Conservation (phyloP, 92 coral and sea anemone genomes). For the Diadumene lineata region DNA sequence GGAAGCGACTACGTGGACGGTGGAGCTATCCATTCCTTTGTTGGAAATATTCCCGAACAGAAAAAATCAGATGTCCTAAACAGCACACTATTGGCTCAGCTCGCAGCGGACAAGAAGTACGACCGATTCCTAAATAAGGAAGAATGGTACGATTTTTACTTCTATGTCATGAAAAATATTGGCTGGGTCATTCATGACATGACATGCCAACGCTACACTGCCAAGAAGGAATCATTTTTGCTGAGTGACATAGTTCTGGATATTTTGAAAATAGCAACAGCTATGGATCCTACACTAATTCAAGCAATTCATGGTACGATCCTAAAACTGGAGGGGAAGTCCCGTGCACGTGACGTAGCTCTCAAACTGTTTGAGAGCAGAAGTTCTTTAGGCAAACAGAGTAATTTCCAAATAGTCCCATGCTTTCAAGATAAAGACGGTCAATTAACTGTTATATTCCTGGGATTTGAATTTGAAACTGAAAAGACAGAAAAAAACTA, state of each 20-base stretch:
- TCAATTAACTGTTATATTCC: slow-evolving; percentile 25
- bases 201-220: slow-evolving; percentile 14
- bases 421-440: slow-evolving; percentile 39
- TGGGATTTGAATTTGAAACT: slow-evolving; percentile 35
- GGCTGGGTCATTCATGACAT: slow-evolving; percentile 42
- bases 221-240: slow-evolving; percentile 1
- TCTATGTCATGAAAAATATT: slow-evolving; percentile 16
- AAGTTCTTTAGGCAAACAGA: slow-evolving; percentile 9
- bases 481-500: slow-evolving; percentile 1
- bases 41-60: slow-evolving; percentile 5
- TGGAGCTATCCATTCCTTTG: slow-evolving; percentile 33
- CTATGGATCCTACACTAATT: slow-evolving; percentile 21
- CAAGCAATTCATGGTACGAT: slow-evolving; percentile 20
- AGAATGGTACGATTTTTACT: slow-evolving; percentile 47
- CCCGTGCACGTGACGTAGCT: no score
- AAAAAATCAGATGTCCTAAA: slow-evolving; percentile 43
- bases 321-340: slow-evolving; percentile 4
- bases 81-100: slow-evolving; percentile 51
- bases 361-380: slow-evolving; percentile 21
- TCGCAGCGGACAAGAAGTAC: slow-evolving; percentile 53
- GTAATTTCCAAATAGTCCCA: slow-evolving; percentile 40
- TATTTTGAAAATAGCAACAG: slow-evolving; percentile 20
- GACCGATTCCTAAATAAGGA: slow-evolving; percentile 18
- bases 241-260: slow-evolving; percentile 31
- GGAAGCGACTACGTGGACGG: no score